Conservation (phyloP, 2,797 vertebrate species). For the Amazona finschi region DNA sequence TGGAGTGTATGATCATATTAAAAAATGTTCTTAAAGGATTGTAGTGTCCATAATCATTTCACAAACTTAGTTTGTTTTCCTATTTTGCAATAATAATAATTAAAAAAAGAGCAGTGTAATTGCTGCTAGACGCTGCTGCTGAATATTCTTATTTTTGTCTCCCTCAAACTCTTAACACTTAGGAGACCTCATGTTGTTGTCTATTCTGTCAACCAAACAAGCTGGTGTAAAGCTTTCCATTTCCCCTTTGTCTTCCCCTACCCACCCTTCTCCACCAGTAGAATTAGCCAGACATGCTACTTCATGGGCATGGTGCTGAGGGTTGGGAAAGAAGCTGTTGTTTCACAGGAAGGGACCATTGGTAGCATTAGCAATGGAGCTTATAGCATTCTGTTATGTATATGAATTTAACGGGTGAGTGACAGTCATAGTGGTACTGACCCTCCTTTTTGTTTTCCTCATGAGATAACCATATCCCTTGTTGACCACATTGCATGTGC, state of each 20-base stretch:
- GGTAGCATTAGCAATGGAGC: not conserved
- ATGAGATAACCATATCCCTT: not conserved
- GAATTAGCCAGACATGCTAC: not conserved
- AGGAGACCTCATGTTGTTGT: fast-evolving
- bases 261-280: not conserved
- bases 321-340: not conserved
- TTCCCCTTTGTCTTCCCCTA: not conserved
- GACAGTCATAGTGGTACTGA: not conserved
- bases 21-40: not conserved
- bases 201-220: not conserved
- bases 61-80: not conserved
- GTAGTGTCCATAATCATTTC: not conserved
- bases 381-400: fast-evolving
- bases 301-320: not conserved
- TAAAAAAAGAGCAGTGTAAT: not conserved
- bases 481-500: not conserved
- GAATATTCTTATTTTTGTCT: not conserved
- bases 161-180: not conserved
- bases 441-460: not conserved
- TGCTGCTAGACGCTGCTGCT: not conserved
- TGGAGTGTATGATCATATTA: not conserved
- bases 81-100: not conserved
- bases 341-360: not conserved
- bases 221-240: not conserved
- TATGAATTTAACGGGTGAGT: not conserved